Conservation (phyloP, 2,888 invertebrate species). For the Herminia tarsipennalis region DNA sequence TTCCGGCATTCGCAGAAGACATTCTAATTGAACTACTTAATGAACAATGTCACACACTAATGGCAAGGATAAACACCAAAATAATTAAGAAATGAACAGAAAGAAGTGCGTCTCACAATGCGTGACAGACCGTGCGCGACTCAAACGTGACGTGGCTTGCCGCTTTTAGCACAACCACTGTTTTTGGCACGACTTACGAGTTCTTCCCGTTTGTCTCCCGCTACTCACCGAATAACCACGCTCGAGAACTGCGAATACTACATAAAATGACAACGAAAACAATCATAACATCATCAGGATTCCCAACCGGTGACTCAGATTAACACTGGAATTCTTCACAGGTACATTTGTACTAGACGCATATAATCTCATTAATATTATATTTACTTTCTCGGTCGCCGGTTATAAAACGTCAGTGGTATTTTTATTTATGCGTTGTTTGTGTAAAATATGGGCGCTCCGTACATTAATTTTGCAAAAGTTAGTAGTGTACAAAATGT, state of each 20-base stretch:
- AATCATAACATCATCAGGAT: conserved; percentile 34
- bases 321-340: conserved; percentile 13
- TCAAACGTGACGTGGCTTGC: conserved; percentile 67
- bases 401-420: conserved; percentile 11
- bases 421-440: conserved; percentile 9
- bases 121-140: conserved; percentile 56
- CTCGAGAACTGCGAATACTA: conserved; percentile 35
- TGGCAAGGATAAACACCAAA: conserved; percentile 39
- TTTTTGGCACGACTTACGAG: conserved; percentile 71
- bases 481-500: conserved; percentile 34
- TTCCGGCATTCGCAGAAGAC: neutral
- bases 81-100: conserved; percentile 49
- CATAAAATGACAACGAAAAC: conserved; percentile 38
- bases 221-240: conserved; percentile 28
- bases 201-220: conserved; percentile 68
- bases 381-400: conserved; percentile 11
- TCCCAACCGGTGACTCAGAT: conserved; percentile 36
- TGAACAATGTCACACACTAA: conserved; percentile 24
- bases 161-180: conserved; percentile 72
- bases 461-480: conserved; percentile 24
- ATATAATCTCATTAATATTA: conserved; percentile 9
- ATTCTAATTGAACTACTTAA: conserved; percentile 1
- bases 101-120: conserved; percentile 37
- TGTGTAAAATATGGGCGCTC: conserved; percentile 8
- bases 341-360: conserved; percentile 14